A percentile compares a stretch with the other conserved stretches of the same genome.
Conservation (phyloP, 2,888 invertebrate genomes). For the Horisme vitalbata region DNA sequence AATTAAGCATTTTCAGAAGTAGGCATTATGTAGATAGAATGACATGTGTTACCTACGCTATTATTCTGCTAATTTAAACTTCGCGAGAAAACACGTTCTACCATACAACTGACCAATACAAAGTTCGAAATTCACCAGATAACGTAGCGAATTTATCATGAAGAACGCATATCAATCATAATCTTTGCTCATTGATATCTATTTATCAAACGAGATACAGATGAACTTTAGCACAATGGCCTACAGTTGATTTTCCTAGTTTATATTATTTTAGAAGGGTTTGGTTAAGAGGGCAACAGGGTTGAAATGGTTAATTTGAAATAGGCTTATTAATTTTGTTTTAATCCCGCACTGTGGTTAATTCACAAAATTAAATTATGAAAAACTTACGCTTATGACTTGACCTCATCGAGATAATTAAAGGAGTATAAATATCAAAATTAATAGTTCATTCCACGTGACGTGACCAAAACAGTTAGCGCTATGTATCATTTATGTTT, state of each 20-base stretch:
- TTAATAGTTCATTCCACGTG: too few relatives aligned
- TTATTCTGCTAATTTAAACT: too few relatives aligned
- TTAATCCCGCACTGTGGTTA: neutral
- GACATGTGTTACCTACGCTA: too few relatives aligned
- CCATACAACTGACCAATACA: constrained; percentile 44
- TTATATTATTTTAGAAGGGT: constrained; percentile 2
- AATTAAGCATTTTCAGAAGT: neutral
- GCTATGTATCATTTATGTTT: too few relatives aligned
- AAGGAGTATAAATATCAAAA: too few relatives aligned
- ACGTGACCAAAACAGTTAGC: too few relatives aligned
- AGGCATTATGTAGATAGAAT: too few relatives aligned
- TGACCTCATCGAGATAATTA: too few relatives aligned
- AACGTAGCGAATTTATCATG: constrained; percentile 45
- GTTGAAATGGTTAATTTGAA: neutral
- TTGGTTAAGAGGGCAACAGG: neutral
- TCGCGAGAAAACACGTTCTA: constrained; percentile 20
- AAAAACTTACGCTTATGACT: too few relatives aligned
- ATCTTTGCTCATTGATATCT: constrained; percentile 23
- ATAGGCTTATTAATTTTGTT: constrained; percentile 8
- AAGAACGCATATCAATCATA: constrained; percentile 44
- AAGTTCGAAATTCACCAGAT: constrained; percentile 35
- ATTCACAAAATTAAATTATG: too few relatives aligned
- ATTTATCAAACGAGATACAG: constrained; percentile 29
- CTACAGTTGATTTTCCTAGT: neutral
- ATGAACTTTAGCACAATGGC: neutral